Percentiles rank a stretch among this genome's conserved stretches.
phyloP scores from a whole-genome alignment of 2,113 vertebrate genomes.

The Pyrgilauda ruficollis region DNA sequence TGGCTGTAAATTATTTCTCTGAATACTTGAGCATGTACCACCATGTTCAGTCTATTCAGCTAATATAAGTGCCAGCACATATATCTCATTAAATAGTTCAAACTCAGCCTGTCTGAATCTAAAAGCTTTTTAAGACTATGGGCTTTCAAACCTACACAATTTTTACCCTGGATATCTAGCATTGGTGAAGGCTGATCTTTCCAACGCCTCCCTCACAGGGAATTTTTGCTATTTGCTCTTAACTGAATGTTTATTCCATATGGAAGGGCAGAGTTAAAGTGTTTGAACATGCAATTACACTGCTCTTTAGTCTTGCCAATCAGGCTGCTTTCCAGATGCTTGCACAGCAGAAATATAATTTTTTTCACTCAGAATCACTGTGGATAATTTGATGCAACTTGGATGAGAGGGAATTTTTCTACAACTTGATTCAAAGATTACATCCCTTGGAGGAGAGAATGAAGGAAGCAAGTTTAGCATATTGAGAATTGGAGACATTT shows the following conservation, averaged over 20 bases:
- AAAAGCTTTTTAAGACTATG: background rate
- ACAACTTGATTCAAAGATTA: conserved; percentile 12
- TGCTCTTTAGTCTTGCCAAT: conserved; percentile 13
- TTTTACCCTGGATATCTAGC: background rate
- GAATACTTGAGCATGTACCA: conserved; percentile 24
- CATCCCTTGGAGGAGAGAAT: background rate
- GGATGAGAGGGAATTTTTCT: background rate
- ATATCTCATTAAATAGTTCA: conserved; percentile 41
- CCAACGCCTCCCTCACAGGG: background rate
- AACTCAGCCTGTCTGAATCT: background rate
- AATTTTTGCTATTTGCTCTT: background rate
- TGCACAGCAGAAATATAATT: conserved; percentile 5
- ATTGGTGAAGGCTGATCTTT: background rate
- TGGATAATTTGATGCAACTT: conserved; percentile 32
- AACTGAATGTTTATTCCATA: background rate
- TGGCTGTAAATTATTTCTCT: conserved; percentile 42
- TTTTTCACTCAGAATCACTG: conserved; percentile 17
- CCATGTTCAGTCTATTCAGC: conserved; percentile 24
- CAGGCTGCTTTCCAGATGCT: conserved; percentile 48
- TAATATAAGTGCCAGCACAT: conserved; percentile 25
- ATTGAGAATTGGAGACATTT: background rate
- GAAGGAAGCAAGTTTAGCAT: background rate
- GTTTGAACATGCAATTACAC: background rate
- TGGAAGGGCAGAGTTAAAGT: background rate
- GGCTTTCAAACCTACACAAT: background rate